Conservation (phyloP, 2,888 invertebrate species). For the Ceraclea dissimilis region DNA sequence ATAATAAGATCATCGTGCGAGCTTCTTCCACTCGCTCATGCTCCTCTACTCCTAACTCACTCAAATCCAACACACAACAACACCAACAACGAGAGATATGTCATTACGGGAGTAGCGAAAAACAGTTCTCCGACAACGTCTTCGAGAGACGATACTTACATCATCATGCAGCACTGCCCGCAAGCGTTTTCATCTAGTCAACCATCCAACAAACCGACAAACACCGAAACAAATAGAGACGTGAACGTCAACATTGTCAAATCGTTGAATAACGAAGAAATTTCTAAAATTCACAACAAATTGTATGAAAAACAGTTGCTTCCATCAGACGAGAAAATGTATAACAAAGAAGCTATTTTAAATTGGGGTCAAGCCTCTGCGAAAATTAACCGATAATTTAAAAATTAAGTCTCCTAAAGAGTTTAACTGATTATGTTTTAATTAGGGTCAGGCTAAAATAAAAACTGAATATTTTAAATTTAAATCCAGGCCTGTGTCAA, state of each 20-base stretch:
- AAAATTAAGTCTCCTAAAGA: neutral
- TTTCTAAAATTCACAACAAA: conserved; percentile 9
- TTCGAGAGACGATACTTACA: conserved; percentile 10
- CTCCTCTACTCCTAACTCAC: conserved; percentile 18
- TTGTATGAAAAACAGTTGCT: conserved; percentile 20
- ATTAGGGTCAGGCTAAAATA: no score
- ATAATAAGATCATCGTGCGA: neutral
- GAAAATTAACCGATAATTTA: conserved; percentile 9
- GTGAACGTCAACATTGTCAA: conserved; percentile 18
- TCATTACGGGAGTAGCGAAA: neutral
- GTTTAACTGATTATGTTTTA: no score
- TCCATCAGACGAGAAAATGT: conserved; percentile 22
- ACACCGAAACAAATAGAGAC: conserved; percentile 11
- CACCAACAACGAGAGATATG: conserved; percentile 11
- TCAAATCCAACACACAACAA: conserved; percentile 5
- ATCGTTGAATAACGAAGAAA: conserved; percentile 1
- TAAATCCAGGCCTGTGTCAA: no score
- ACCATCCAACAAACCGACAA: conserved; percentile 12
- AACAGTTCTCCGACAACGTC: neutral
- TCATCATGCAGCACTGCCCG: conserved; percentile 19
- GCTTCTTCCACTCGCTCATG: conserved; percentile 4
- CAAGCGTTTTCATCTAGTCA: conserved; percentile 18
- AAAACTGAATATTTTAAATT: no score
- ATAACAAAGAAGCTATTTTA: conserved; percentile 23
- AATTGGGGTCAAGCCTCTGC: conserved; percentile 22